phyloP scores from a whole-genome alignment of 2,113 vertebrate species.

The Vidua chalybeata region DNA sequence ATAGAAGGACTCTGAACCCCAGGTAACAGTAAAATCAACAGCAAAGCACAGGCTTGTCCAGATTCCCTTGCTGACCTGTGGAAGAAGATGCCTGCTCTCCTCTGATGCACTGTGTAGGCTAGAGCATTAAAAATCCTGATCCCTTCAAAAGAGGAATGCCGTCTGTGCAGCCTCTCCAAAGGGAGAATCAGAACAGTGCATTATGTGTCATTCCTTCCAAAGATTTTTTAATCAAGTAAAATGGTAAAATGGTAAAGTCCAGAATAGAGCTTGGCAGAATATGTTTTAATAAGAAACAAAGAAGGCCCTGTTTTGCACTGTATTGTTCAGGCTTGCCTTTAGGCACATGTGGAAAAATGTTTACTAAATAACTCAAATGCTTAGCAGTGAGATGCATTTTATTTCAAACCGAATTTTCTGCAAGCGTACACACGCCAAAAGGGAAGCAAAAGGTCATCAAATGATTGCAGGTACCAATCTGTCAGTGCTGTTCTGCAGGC shows the following conservation, averaged over 20 bases:
- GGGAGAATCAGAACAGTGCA: background rate
- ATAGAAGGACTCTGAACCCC: background rate
- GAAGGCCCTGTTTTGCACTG: background rate
- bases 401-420: background rate
- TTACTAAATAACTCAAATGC: slow-evolving; percentile 63
- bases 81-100: background rate
- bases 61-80: background rate
- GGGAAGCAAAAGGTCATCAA: slow-evolving; percentile 1
- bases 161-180: background rate
- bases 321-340: slow-evolving; percentile 50
- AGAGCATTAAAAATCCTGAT: background rate
- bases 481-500: background rate
- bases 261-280: background rate
- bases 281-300: slow-evolving; percentile 47
- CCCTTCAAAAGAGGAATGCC: background rate
- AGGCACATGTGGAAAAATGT: slow-evolving; percentile 42
- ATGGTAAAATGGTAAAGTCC: background rate
- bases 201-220: background rate
- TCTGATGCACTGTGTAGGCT: background rate
- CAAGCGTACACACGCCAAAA: background rate
- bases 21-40: background rate
- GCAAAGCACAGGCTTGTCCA: background rate
- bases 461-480: background rate
- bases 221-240: slow-evolving; percentile 2
- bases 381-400: slow-evolving; percentile 27